Evolutionary conservation across 2,888 invertebrate species (phyloP).

Genomic region (Scaptomyza reducta): DNA sequence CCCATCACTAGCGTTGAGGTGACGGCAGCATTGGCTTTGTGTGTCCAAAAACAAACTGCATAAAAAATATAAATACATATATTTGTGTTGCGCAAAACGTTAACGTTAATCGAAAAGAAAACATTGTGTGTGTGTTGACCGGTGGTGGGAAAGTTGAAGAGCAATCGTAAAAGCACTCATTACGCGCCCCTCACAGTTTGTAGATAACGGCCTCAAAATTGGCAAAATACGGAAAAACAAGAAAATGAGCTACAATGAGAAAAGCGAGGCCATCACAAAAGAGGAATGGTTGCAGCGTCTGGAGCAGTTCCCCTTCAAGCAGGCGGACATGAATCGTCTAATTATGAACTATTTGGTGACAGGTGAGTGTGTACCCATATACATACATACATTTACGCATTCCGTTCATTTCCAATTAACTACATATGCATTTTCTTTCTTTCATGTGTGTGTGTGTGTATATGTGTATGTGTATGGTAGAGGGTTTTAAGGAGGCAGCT

Average conservation of each 20-base stretch:
- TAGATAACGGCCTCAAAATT: constrained; percentile 82
- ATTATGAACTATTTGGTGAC: constrained; percentile 99
- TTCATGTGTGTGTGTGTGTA: background rate
- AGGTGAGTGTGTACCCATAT: constrained; percentile 86
- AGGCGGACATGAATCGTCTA: constrained; percentile 97
- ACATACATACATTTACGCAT: background rate
- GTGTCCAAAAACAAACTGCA: constrained; percentile 42
- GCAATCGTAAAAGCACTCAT: constrained; percentile 7
- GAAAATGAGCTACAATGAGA: constrained; percentile 84
- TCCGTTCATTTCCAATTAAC: background rate
- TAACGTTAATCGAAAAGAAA: constrained; percentile 4
- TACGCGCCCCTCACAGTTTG: constrained; percentile 34
- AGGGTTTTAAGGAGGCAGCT: constrained; percentile 98
- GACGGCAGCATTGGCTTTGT: constrained; percentile 41
- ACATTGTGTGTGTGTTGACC: constrained; percentile 3
- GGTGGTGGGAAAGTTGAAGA: background rate
- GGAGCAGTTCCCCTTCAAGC: constrained; percentile 89
- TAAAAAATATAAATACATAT: background rate
- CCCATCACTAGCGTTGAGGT: constrained; percentile 22
- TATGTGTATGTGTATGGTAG: constrained; percentile 84
- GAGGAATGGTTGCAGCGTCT: constrained; percentile 84
- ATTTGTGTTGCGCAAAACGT: constrained; percentile 16
- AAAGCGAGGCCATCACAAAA: constrained; percentile 82
- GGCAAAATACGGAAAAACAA: constrained; percentile 81
- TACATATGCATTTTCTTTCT: background rate